Percentiles rank a stretch among this genome's conserved stretches.
Evolutionary conservation across 1,140 invertebrate species (phyloP).

Genomic region (Drosophila repletoides): DNA sequence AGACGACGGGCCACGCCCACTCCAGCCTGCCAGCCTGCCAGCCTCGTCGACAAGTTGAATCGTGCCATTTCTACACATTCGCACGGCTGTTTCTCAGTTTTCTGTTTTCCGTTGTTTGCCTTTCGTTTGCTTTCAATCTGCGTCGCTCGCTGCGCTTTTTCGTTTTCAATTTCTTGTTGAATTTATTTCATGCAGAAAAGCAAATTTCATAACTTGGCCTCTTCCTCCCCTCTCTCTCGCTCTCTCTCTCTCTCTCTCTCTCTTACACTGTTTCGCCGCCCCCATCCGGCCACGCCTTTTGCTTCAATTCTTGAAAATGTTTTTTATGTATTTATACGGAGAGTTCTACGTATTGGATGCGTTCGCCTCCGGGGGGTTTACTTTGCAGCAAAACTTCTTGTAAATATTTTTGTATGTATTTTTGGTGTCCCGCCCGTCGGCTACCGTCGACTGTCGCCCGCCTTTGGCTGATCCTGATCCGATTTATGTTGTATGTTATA

Average conservation of each 20-base stretch:
- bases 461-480: conserved; percentile 34
- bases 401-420: conserved; percentile 63
- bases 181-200: conserved; percentile 67
- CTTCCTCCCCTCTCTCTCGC: background rate
- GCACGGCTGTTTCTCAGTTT: conserved; percentile 44
- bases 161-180: conserved; percentile 71
- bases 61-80: conserved; percentile 59
- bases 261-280: too few species aligned
- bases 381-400: conserved; percentile 58
- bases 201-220: conserved; percentile 47
- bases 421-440: conserved; percentile 22
- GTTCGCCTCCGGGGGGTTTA: conserved; percentile 47
- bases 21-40: background rate
- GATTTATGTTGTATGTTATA: conserved; percentile 43
- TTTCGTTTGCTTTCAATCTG: conserved; percentile 66
- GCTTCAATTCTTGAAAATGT: conserved; percentile 12
- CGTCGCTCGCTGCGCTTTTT: conserved; percentile 37
- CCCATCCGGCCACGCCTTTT: background rate
- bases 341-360: conserved; percentile 57
- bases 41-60: background rate
- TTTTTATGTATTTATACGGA: conserved; percentile 66
- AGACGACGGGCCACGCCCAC: conserved; percentile 2
- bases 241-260: background rate
- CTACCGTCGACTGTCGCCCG: background rate
- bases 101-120: conserved; percentile 36